Percentiles rank a stretch among this genome's conserved stretches.
Conservation (phyloP, 2,113 vertebrate species). For the Menura novaehollandiae region DNA sequence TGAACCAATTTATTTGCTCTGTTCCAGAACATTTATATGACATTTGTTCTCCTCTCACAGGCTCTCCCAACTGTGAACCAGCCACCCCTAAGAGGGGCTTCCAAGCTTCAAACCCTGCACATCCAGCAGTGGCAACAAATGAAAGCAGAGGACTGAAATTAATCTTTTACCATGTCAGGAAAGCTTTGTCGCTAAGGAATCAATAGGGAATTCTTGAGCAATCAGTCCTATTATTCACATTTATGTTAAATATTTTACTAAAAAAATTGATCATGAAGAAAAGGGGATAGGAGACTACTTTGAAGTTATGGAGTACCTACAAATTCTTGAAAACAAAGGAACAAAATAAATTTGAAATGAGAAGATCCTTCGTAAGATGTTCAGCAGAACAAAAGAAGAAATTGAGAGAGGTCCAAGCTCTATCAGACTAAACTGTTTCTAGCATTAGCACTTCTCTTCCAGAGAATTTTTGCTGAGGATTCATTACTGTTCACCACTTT, state of each 20-base stretch:
- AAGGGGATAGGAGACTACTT: background rate
- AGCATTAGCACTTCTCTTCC: background rate
- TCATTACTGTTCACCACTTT: background rate
- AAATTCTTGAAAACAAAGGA: background rate
- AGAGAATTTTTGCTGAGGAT: background rate
- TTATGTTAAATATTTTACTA: background rate
- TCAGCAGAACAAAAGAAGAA: background rate
- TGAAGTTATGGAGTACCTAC: background rate
- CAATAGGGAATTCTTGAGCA: background rate
- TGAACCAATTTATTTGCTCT: background rate
- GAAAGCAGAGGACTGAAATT: background rate
- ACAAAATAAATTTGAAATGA: background rate
- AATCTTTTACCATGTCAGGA: background rate
- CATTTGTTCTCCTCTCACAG: background rate
- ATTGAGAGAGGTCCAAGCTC: fast-evolving
- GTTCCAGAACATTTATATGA: background rate
- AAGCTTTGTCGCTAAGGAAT: background rate
- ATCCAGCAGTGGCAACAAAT: background rate
- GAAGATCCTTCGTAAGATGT: background rate
- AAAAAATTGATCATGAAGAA: background rate
- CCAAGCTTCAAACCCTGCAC: background rate
- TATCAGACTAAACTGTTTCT: background rate
- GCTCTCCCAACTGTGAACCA: background rate
- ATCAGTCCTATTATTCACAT: background rate
- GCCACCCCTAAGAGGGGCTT: background rate